Percentiles rank a stretch among this genome's conserved stretches.
These are phyloP conservation scores for Macaca nemestrina DNA, from an alignment of 2,113 vertebrate species.

Conservation along the genomic window DNA sequence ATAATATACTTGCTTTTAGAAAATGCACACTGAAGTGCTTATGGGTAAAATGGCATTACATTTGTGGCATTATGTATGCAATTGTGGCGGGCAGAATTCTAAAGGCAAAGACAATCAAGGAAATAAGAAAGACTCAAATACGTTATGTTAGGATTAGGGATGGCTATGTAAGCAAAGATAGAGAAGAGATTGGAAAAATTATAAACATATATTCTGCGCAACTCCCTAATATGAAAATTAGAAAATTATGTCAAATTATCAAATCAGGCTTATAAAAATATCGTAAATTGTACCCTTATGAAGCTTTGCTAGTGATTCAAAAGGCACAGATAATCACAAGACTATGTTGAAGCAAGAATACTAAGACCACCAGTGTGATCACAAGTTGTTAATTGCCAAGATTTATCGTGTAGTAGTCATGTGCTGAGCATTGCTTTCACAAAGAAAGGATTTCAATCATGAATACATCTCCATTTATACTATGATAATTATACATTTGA, in stretches of 20 bases:
- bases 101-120: neutral
- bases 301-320: neutral
- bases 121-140: neutral
- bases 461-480: neutral
- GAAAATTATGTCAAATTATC: neutral
- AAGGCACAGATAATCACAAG: neutral
- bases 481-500: neutral
- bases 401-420: neutral
- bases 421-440: no score
- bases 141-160: neutral
- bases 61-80: neutral
- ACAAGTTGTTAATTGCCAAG: neutral
- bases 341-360: neutral
- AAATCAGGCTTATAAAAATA: neutral
- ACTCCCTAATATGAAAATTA: neutral
- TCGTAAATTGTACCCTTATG: neutral
- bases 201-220: neutral
- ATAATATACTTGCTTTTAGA: neutral
- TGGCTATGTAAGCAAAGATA: neutral
- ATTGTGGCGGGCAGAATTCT: neutral
- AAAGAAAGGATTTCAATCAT: neutral
- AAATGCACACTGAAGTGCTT: neutral
- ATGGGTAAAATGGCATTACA: neutral
- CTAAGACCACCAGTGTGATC: no score
- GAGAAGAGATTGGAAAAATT: neutral